Evolutionary conservation across 2,113 vertebrate species (phyloP).

Genomic region (Capra hircus): DNA sequence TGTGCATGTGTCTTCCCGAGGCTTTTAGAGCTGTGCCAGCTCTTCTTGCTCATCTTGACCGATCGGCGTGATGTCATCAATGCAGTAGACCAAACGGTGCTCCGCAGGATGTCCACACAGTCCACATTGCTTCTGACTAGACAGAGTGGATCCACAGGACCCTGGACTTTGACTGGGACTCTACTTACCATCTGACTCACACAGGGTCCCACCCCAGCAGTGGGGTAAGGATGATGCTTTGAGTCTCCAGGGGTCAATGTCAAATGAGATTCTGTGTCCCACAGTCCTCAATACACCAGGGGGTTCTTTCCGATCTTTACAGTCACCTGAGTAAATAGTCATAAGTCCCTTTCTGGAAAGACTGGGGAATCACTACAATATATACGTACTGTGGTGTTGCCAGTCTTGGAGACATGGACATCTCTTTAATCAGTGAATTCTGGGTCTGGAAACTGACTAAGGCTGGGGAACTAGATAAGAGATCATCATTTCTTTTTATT

Average conservation of each 20-base stretch:
- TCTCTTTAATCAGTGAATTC: background rate
- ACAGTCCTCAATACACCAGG: background rate
- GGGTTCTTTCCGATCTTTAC: background rate
- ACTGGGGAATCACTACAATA: background rate
- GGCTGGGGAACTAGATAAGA: background rate
- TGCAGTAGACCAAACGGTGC: background rate
- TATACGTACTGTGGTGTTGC: background rate
- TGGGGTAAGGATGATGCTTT: background rate
- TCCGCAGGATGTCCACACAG: background rate
- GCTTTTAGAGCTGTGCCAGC: background rate
- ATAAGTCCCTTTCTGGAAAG: background rate
- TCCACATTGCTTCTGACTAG: background rate
- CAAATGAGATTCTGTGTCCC: background rate
- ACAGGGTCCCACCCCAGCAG: background rate
- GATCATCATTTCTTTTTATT: background rate
- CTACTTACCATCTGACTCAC: background rate
- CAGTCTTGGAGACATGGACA: background rate
- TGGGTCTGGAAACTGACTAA: background rate
- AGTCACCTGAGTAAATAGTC: background rate
- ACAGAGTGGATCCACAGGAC: background rate
- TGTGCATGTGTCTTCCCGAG: background rate
- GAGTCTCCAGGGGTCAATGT: background rate
- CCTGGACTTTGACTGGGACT: background rate
- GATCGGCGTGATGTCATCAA: background rate
- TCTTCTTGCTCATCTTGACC: background rate